phyloP scores from a whole-genome alignment of 2,797 vertebrate genomes.

The Leptodactylus fallax region DNA sequence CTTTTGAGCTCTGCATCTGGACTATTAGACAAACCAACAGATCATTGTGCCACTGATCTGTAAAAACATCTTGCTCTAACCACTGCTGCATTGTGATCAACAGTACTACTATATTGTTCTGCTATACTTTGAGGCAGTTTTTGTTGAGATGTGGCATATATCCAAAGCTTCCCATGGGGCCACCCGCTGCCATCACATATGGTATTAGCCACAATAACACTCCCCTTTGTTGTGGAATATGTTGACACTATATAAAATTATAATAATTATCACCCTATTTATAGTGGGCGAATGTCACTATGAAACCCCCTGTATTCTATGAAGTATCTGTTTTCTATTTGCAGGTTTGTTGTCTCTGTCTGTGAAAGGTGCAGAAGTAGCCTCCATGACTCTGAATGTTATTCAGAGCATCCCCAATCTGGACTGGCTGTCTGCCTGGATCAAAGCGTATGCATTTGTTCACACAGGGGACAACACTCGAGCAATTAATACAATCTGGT shows the following conservation, averaged over 20 bases:
- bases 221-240: neutral
- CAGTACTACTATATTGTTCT: too few relatives aligned
- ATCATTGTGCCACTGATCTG: too few relatives aligned
- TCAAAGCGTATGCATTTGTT: constrained; percentile 96
- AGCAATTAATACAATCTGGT: constrained; percentile 98
- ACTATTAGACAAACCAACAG: too few relatives aligned
- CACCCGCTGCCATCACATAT: neutral
- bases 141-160: too few relatives aligned
- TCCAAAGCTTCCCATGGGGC: too few relatives aligned
- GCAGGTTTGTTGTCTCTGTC: constrained; percentile 94
- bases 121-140: too few relatives aligned
- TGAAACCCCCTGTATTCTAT: too few relatives aligned
- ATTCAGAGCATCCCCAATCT: constrained; percentile 96
- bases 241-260: neutral
- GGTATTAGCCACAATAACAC: neutral
- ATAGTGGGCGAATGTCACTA: too few relatives aligned
- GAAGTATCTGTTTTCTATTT: constrained; percentile 1
- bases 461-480: constrained; percentile 95
- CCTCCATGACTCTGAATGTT: constrained; percentile 96
- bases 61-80: too few relatives aligned
- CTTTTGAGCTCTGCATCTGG: too few relatives aligned
- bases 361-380: constrained; percentile 96
- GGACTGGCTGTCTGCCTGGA: constrained; percentile 98
- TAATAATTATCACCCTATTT: too few relatives aligned
- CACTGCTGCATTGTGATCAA: too few relatives aligned